phyloP scores from a whole-genome alignment of 92 coral and sea anemone genomes.

The Montipora capitata region DNA sequence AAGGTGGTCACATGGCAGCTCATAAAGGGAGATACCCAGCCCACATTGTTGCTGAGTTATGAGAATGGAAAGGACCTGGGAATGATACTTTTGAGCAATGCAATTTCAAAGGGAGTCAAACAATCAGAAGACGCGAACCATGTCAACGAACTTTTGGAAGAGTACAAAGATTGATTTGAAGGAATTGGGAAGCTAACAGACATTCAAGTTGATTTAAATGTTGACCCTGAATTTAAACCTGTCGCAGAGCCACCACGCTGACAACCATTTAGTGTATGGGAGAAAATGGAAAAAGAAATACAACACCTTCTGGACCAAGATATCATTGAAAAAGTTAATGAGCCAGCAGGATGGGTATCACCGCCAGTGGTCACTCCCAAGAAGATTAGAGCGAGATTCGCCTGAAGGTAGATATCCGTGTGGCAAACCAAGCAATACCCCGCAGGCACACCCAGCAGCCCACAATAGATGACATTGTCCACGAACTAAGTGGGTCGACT shows the following conservation, averaged over 20 bases:
- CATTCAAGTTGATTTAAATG: background rate
- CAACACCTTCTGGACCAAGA: conserved; percentile 20
- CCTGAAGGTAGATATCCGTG: too few relatives aligned
- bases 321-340: background rate
- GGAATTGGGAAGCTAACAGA: background rate
- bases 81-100: too few relatives aligned
- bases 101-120: background rate
- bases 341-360: background rate
- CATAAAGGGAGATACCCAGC: background rate
- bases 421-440: too few relatives aligned
- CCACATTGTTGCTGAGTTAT: background rate
- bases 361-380: too few relatives aligned
- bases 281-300: conserved; percentile 32
- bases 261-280: conserved; percentile 24
- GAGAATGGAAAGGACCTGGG: background rate
- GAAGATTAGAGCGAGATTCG: too few relatives aligned
- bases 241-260: background rate
- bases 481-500: conserved; percentile 39
- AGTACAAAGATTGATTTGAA: background rate
- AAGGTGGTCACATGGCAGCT: background rate
- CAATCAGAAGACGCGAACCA: background rate
- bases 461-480: too few relatives aligned
- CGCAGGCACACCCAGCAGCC: too few relatives aligned
- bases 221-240: conserved; percentile 1
- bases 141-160: background rate